Evolutionary conservation across 1,140 invertebrate genomes (phyloP).

Genomic region (Macrobrachium rosenbergii): DNA sequence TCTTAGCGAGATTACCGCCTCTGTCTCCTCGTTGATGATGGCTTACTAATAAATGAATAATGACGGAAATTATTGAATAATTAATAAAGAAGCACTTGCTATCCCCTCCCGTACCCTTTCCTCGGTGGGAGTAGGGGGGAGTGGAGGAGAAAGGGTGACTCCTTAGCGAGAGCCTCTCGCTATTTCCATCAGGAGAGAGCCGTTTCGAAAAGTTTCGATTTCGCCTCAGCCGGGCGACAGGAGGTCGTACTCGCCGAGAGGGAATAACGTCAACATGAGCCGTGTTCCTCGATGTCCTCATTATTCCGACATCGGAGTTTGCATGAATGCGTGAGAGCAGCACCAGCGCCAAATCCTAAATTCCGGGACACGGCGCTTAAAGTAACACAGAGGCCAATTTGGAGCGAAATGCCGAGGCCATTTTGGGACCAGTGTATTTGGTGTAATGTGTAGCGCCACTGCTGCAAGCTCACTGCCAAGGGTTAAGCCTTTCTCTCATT

Average conservation of each 20-base stretch:
- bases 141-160: not conserved
- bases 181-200: not conserved
- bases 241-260: not conserved
- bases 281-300: too few species aligned
- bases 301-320: too few species aligned
- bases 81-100: conserved; percentile 57
- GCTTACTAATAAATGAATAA: conserved; percentile 63
- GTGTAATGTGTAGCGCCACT: conserved; percentile 51
- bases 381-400: conserved; percentile 20
- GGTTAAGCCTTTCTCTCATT: conserved; percentile 43
- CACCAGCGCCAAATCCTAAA: not conserved
- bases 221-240: not conserved
- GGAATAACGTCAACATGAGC: too few species aligned
- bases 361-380: conserved; percentile 4
- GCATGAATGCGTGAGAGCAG: not conserved
- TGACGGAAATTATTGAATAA: conserved; percentile 63
- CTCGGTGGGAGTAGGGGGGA: not conserved
- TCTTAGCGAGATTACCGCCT: conserved; percentile 61
- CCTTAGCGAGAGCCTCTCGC: not conserved
- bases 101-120: conserved; percentile 25
- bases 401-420: conserved; percentile 33
- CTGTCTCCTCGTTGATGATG: conserved; percentile 53
- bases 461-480: conserved; percentile 23
- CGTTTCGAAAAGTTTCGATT: not conserved
- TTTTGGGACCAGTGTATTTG: conserved; percentile 40